Evolutionary conservation across 2,888 invertebrate genomes (phyloP).

Genomic region (Xylota segnis): DNA sequence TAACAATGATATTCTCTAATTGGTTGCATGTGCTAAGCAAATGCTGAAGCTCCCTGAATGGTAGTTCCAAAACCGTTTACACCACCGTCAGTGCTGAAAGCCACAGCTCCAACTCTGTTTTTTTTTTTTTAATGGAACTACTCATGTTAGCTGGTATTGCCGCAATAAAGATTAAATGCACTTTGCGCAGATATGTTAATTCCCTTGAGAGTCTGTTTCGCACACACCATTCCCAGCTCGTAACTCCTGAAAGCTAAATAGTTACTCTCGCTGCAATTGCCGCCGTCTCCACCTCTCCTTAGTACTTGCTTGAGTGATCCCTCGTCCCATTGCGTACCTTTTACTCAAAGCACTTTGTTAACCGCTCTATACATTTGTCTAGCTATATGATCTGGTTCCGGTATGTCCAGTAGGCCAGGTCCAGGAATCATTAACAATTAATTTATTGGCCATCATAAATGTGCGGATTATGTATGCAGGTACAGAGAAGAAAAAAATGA

Average conservation of each 20-base stretch:
- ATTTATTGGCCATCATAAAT: slow-evolving; percentile 31
- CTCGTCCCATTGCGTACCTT: background rate
- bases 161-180: background rate
- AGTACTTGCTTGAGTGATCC: background rate
- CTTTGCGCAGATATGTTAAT: slow-evolving; percentile 1
- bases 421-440: slow-evolving; percentile 2
- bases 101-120: background rate
- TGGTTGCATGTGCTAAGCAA: too few species aligned
- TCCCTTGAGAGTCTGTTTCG: background rate
- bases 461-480: slow-evolving; percentile 18
- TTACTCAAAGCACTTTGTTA: background rate
- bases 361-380: background rate
- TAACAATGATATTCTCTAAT: too few species aligned
- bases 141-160: background rate
- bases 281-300: background rate
- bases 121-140: background rate
- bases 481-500: background rate
- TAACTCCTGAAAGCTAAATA: background rate
- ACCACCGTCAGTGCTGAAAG: too few species aligned
- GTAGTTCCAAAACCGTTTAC: too few species aligned
- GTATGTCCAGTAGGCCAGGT: background rate
- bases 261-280: background rate
- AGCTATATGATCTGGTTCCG: slow-evolving; percentile 5
- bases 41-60: too few species aligned
- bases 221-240: background rate